These are phyloP conservation scores for Oryzias woworae DNA, from an alignment of 2,113 vertebrate species.

Conservation along the genomic window DNA sequence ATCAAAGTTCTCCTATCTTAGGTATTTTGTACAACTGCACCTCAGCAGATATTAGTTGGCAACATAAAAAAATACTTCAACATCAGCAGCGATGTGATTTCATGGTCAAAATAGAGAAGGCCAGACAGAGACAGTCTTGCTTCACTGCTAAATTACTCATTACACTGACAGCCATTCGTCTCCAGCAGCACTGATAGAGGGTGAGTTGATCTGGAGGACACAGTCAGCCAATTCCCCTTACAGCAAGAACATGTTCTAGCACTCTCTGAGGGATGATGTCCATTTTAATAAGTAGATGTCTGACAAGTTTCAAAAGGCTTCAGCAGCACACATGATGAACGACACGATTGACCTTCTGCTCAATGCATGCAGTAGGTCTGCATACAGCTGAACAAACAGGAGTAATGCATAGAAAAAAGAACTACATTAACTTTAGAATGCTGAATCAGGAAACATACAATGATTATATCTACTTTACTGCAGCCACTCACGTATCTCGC, in stretches of 20 bases:
- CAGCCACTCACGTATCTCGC: too few species aligned
- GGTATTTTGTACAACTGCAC: background rate
- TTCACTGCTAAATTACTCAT: slow-evolving; percentile 33
- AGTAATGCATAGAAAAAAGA: background rate
- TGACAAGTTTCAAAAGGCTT: slow-evolving; percentile 34
- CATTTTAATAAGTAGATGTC: slow-evolving; percentile 44
- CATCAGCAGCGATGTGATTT: slow-evolving; percentile 20
- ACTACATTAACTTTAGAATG: too few species aligned
- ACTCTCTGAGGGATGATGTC: slow-evolving; percentile 40
- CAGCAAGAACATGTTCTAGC: slow-evolving; percentile 44
- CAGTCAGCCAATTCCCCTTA: slow-evolving; percentile 47
- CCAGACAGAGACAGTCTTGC: slow-evolving; percentile 18
- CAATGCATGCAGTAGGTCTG: background rate
- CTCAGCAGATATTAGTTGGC: background rate
- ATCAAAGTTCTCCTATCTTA: background rate
- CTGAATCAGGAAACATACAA: too few species aligned
- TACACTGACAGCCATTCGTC: slow-evolving; percentile 32
- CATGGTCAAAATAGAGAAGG: slow-evolving; percentile 3
- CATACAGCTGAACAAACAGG: background rate
- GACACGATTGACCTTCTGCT: slow-evolving; percentile 17
- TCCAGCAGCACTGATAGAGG: slow-evolving; percentile 30
- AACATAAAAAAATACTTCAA: background rate
- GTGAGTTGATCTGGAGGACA: slow-evolving; percentile 46
- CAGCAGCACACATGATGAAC: slow-evolving; percentile 36
- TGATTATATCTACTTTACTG: too few species aligned